Conservation (phyloP, 1,140 invertebrate species). For the Pseudomyrmex dendroicus region DNA sequence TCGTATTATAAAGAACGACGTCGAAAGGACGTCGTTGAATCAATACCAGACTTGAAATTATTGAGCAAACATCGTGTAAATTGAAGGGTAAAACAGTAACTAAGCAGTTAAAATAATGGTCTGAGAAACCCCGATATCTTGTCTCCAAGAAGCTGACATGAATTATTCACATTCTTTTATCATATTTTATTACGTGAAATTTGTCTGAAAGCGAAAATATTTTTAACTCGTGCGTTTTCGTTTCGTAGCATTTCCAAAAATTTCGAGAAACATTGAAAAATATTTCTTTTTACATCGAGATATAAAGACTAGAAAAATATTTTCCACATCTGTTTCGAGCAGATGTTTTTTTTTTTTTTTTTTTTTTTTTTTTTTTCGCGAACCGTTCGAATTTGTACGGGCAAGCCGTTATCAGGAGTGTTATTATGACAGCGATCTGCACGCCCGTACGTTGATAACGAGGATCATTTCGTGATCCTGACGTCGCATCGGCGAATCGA, state of each 20-base stretch:
- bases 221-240: background rate
- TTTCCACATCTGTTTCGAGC: background rate
- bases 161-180: no score
- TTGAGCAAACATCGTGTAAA: constrained; percentile 17
- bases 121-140: background rate
- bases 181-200: no score
- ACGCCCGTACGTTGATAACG: constrained; percentile 54
- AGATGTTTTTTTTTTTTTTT: background rate
- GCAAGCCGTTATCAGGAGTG: constrained; percentile 6
- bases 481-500: constrained; percentile 55
- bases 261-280: background rate
- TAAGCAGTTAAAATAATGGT: background rate
- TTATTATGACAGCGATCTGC: constrained; percentile 36
- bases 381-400: background rate
- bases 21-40: constrained; percentile 8
- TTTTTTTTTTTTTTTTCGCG: background rate
- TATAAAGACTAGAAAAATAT: background rate
- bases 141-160: no score
- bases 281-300: background rate
- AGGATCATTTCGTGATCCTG: constrained; percentile 33
- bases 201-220: no score
- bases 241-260: background rate
- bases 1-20: background rate
- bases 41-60: constrained; percentile 29
- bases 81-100: background rate